Evolutionary conservation across 2,113 vertebrate genomes (phyloP), one percentile per base, ranked within the genome.

Genomic region (Circaetus gallicus): DNA sequence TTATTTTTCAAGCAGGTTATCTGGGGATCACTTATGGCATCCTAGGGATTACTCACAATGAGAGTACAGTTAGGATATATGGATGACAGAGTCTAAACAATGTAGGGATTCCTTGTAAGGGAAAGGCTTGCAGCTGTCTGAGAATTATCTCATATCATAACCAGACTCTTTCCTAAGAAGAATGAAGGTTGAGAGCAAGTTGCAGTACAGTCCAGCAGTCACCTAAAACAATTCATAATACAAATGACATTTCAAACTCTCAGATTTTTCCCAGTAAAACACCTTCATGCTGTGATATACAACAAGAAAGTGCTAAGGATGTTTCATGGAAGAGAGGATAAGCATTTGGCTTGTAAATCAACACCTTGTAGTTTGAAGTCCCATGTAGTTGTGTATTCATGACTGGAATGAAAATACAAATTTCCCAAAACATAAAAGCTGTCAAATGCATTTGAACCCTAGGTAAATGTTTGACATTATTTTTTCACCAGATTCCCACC

Each of bases 71-170:
- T 94, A 86, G 34, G 55, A 94, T 85, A 65, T 72, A 36, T 0
- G 1, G 43, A 61, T 90, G 67, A 43, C 63, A 84, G 34, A 94
- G 31, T 62, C 19, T 86, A 76, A 90, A 65, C 31, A 78, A 26
- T 19, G 36, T 73, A 42, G 43, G 22, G 21, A 93, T 95, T 94
- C 86, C 94, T 93, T 96, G 50, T 91, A 95, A 96, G 90, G 95
- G 66, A 90, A 89, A 79, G 65, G 93, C 79, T 82, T 77, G n/a
- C 11, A 80, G 47, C 69, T 88, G 38, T 84, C 31, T 87, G 38
- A 90, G 85, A 84, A 85, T 82, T 42, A 18, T 55, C 29, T 93
- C 11, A 4, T 69, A 69, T 83, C 36, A 58, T 91, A 95, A 93
- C 34, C 53, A 81, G 42, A 59, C 38, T 15, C 62, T 62, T 89